Evolutionary conservation across 1,140 invertebrate genomes (phyloP).

Genomic region (Hyposmocoma kahamanoa): DNA sequence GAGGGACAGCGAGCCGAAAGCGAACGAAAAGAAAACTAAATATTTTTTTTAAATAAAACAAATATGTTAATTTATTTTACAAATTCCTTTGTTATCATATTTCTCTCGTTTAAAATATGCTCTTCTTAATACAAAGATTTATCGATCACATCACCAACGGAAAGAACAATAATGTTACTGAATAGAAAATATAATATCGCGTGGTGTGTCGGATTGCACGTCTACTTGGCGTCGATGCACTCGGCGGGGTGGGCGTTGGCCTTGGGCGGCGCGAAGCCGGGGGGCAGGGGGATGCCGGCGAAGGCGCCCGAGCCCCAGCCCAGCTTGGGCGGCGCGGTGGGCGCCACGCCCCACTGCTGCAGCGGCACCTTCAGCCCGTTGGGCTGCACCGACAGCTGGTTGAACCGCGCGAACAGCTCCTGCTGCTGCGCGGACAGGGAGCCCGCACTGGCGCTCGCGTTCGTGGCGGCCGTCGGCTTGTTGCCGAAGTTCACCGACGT

Average conservation of each 20-base stretch:
- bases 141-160: slow-evolving; percentile 66
- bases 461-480: slow-evolving; percentile 18
- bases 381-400: slow-evolving; percentile 38
- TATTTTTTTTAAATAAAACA: slow-evolving; percentile 65
- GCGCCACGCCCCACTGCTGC: background rate
- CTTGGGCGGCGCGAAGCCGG: slow-evolving; percentile 58
- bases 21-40: slow-evolving; percentile 34
- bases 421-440: slow-evolving; percentile 22
- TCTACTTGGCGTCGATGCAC: slow-evolving; percentile 72
- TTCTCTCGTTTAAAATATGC: slow-evolving; percentile 70
- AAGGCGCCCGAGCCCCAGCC: slow-evolving; percentile 10
- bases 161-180: slow-evolving; percentile 44
- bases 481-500: slow-evolving; percentile 70
- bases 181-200: slow-evolving; percentile 44
- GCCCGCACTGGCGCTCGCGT: slow-evolving; percentile 33
- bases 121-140: slow-evolving; percentile 71
- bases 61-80: slow-evolving; percentile 73
- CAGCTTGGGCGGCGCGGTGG: slow-evolving; percentile 1
- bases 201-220: slow-evolving; percentile 7
- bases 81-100: slow-evolving; percentile 73
- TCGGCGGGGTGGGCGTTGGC: slow-evolving; percentile 57
- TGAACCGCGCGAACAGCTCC: slow-evolving; percentile 46
- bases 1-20: slow-evolving; percentile 2
- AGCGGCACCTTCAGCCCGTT: slow-evolving; percentile 23
- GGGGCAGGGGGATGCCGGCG: slow-evolving; percentile 51